phyloP scores from a whole-genome alignment of 2,797 vertebrate species.

The Poeciliopsis turneri region DNA sequence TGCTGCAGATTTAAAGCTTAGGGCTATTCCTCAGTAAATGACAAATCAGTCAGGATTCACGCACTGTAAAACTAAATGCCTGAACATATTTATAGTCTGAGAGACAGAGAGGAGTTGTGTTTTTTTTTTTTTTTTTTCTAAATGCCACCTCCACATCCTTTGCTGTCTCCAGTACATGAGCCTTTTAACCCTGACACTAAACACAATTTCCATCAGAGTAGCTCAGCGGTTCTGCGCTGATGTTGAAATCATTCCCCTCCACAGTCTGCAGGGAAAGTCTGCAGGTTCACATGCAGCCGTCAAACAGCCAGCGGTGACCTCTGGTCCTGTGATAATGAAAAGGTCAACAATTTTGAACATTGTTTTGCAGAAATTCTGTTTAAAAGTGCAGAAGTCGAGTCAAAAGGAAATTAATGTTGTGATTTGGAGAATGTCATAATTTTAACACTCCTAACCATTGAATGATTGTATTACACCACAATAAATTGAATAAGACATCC shows the following conservation, averaged over 20 bases:
- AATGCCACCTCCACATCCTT: slow-evolving; percentile 49
- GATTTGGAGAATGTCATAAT: background rate
- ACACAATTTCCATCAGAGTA: slow-evolving; percentile 60
- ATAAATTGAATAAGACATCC: background rate
- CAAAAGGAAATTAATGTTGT: background rate
- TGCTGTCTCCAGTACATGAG: slow-evolving; percentile 45
- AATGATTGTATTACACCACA: background rate
- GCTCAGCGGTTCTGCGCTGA: slow-evolving; percentile 56
- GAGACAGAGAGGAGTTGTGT: slow-evolving; percentile 31
- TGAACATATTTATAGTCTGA: slow-evolving; percentile 46
- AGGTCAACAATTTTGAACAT: slow-evolving; percentile 33
- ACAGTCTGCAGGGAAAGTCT: slow-evolving; percentile 39
- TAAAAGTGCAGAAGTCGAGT: slow-evolving; percentile 2
- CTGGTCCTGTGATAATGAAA: slow-evolving; percentile 13
- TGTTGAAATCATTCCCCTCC: slow-evolving; percentile 64
- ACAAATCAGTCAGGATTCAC: slow-evolving; percentile 34
- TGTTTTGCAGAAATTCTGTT: slow-evolving; percentile 12
- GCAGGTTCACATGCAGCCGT: slow-evolving; percentile 21
- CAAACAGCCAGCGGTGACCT: slow-evolving; percentile 45
- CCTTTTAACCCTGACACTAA: slow-evolving; percentile 70
- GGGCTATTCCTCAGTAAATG: slow-evolving; percentile 33
- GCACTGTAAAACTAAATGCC: background rate
- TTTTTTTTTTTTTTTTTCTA: slow-evolving; percentile 16
- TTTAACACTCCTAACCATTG: background rate
- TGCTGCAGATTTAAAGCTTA: slow-evolving; percentile 37